These are phyloP conservation scores for Mareca penelope DNA, from an alignment of 2,797 vertebrate genomes.

Conservation along the genomic window DNA sequence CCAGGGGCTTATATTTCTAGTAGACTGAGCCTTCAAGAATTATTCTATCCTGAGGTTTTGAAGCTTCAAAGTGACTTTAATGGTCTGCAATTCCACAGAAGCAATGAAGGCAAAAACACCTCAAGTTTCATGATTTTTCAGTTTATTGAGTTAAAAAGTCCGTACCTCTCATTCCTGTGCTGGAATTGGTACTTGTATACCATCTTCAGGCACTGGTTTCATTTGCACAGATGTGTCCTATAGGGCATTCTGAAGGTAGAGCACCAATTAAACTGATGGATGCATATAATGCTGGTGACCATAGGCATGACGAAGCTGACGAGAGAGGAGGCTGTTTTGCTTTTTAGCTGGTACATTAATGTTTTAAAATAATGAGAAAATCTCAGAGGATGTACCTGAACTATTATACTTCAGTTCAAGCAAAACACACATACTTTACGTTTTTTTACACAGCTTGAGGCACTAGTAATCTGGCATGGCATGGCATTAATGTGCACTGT, in stretches of 20 bases:
- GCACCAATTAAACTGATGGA: background rate
- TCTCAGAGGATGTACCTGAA: background rate
- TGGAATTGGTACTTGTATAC: background rate
- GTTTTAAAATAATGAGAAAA: background rate
- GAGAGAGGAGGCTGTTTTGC: background rate
- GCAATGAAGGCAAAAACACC: background rate
- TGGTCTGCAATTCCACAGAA: background rate
- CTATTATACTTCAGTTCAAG: background rate
- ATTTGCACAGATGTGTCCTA: background rate
- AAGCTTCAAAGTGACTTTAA: background rate
- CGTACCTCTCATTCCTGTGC: background rate
- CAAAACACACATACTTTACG: background rate
- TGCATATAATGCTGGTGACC: background rate
- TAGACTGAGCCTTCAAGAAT: background rate
- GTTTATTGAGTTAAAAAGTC: background rate
- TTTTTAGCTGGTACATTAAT: background rate
- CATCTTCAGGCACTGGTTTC: background rate
- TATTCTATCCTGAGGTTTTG: background rate
- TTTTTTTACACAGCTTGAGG: constrained; percentile 24
- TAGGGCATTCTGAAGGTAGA: background rate
- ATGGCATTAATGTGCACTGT: constrained; percentile 27
- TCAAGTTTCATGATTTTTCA: background rate
- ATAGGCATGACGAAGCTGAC: background rate
- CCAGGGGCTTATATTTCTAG: background rate
- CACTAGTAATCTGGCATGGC: constrained; percentile 48